Percentiles rank a stretch among this genome's conserved stretches.
These are phyloP conservation scores for Riparia riparia DNA, from an alignment of 2,113 vertebrate genomes.

Conservation along the genomic window DNA sequence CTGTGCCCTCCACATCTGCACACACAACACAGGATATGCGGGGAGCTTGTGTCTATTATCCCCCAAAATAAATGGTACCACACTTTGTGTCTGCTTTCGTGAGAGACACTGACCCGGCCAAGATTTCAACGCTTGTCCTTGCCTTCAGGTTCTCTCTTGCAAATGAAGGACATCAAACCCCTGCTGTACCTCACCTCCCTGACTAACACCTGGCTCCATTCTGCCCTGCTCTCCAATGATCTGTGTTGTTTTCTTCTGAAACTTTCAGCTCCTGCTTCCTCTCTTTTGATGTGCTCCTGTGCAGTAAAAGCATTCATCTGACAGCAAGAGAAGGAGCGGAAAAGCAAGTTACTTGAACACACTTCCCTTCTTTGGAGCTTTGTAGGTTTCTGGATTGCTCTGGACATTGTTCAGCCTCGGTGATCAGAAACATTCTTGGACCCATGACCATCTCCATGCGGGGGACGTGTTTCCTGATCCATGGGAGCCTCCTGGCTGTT, in stretches of 20 bases:
- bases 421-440: neutral
- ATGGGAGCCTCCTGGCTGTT: neutral
- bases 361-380: neutral
- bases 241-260: neutral
- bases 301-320: neutral
- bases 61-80: neutral
- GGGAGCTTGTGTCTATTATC: neutral
- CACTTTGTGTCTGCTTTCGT: neutral
- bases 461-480: neutral
- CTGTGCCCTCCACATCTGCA: neutral
- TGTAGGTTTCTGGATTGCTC: neutral
- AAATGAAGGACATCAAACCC: neutral
- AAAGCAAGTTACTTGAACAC: neutral
- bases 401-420: neutral
- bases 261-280: neutral
- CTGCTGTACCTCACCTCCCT: neutral
- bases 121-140: neutral
- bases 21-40: neutral
- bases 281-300: neutral
- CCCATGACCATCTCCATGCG: rapidly evolving
- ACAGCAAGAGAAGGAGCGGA: neutral
- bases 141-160: neutral
- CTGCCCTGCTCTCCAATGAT: neutral
- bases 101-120: neutral
- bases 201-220: neutral